Base-by-base conservation (phyloP, 2,113 vertebrate species). In the Gadus chalcogrammus region DNA sequence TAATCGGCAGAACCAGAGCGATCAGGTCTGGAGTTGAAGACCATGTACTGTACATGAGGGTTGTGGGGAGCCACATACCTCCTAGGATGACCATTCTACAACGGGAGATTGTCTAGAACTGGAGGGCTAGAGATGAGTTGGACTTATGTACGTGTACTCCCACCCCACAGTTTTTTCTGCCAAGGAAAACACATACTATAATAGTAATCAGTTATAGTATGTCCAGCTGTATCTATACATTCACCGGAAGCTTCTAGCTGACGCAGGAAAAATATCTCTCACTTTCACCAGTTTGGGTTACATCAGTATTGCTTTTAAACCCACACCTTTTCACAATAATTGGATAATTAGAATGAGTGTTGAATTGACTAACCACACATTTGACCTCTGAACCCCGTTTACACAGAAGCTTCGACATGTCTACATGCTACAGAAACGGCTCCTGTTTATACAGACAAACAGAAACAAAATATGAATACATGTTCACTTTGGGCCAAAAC, bases 11-110 rank as follows among this genome's bases (percentile, higher is more conserved):
- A 5, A 16, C n/a, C 15, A 65, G 71, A 60, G 72, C 63, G 75
- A 68, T 82, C 55, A 67, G 61, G 73, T 71, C 68, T 31, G 70
- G 72, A 79, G 77, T 69, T 77, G 59, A 62, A 84, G 68, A 80
- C 71, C 75, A 73, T 85, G 75, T 72, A 85, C 71, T 84, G 75
- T 86, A 87, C 82, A 86, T 69, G 75, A 83, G 78, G 52, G n/a
- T 31, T 70, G 84, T 16, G 73, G 9, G 70, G 76, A 82, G 85
- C 28, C 53, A 79, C 55, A 75, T 63, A 82, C 17, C 67, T 11
- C 53, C 70, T 61, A 68, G 76, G 73, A 58, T 9, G 42, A 48
- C 42, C 12, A 9, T 13, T 48, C 42, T 48, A 48, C 9, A 48
- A 48, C 42, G 12, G 42, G 9, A 48, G 42, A 48, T 12, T 13